These are phyloP conservation scores for Ceraclea dissimilis DNA, from an alignment of 2,888 invertebrate species.

Conservation along the genomic window DNA sequence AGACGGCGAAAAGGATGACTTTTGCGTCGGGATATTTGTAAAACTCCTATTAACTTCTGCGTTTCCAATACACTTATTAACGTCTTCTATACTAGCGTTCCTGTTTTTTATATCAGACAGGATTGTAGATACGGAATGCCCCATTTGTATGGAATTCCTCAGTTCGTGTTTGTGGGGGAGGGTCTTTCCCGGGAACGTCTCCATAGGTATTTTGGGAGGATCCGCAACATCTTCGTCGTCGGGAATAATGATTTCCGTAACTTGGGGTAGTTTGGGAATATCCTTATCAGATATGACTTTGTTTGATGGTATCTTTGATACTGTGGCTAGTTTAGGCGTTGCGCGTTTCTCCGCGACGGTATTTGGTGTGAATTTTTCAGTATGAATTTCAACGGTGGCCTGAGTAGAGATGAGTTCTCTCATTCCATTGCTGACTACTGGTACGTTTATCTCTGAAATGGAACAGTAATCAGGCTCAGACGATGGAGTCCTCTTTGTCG, in stretches of 20 bases:
- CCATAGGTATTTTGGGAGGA: constrained; percentile 23
- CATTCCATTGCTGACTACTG: constrained; percentile 52
- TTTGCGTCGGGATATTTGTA: constrained; percentile 22
- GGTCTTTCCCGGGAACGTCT: constrained; percentile 28
- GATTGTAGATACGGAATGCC: constrained; percentile 54
- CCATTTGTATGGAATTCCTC: constrained; percentile 52
- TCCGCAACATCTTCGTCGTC: constrained; percentile 46
- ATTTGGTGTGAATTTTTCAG: constrained; percentile 43
- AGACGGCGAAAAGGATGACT: constrained; percentile 5
- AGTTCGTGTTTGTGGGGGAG: constrained; percentile 36
- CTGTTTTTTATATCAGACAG: constrained; percentile 50
- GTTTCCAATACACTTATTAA: constrained; percentile 41
- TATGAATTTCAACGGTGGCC: constrained; percentile 48
- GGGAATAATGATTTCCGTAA: constrained; percentile 65
- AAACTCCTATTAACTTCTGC: constrained; percentile 44
- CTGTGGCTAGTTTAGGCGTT: constrained; percentile 30
- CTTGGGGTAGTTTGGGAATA: constrained; percentile 67
- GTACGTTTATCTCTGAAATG: constrained; percentile 66
- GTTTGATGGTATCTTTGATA: constrained; percentile 38
- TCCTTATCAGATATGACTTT: constrained; percentile 46
- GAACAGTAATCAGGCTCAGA: constrained; percentile 69
- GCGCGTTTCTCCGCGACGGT: constrained; percentile 41
- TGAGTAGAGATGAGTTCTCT: constrained; percentile 48
- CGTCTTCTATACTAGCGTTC: constrained; percentile 43
- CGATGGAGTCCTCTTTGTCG: constrained; percentile 30